A percentile compares a stretch with the other conserved stretches of the same genome.
These are phyloP conservation scores for Drepanosiphum platanoidis DNA, from an alignment of 2,888 invertebrate species.

Conservation along the genomic window DNA sequence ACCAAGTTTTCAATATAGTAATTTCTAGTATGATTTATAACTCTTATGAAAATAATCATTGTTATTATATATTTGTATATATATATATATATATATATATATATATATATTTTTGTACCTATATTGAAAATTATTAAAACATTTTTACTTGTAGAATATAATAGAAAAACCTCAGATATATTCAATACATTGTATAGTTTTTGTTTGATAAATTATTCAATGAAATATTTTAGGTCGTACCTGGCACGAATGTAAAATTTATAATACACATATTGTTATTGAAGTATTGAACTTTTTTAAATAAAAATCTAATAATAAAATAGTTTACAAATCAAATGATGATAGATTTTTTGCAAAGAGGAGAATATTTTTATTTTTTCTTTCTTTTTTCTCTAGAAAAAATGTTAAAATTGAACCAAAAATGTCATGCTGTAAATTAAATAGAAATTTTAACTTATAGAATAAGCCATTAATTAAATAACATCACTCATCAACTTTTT, in stretches of 20 bases:
- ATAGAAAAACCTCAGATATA: neutral
- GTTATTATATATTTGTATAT: no score
- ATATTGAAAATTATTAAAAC: neutral
- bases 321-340: neutral
- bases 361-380: neutral
- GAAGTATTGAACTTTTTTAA: neutral
- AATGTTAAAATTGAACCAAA: neutral
- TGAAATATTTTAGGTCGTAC: neutral
- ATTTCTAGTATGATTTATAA: no score
- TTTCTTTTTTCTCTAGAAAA: neutral
- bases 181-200: neutral
- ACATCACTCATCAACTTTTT: no score
- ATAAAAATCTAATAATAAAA: neutral
- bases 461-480: no score
- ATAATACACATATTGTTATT: neutral
- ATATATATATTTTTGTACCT: no score
- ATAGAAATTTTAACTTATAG: no score
- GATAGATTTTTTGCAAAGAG: neutral
- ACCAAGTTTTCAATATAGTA: no score
- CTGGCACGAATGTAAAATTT: constrained; percentile 2
- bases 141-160: neutral
- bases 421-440: no score
- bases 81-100: no score
- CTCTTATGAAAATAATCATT: no score
- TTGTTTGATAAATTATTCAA: constrained; percentile 32